Evolutionary conservation across 2,888 invertebrate genomes (phyloP), one percentile per base, ranked within the genome.

Genomic region (Drosophila hamatofila): DNA sequence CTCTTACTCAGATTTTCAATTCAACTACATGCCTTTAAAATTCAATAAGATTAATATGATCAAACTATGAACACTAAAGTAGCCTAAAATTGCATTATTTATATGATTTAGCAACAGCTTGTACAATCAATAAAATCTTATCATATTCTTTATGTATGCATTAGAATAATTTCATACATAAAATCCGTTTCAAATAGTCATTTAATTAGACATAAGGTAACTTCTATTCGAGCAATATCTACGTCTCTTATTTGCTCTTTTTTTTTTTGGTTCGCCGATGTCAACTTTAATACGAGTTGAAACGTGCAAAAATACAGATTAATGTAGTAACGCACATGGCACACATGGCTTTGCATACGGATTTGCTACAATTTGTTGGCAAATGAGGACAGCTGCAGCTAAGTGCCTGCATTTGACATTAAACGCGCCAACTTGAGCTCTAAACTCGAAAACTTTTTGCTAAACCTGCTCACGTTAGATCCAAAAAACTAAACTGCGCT

Each of bases 391-490:
- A 66, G 48, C 55, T 70, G 54, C 57, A 51, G 55, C 48, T 71
- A 59, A 63, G 64, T 63, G 66, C 30, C 56, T 83, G 85, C 89
- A 84, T 73, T 89, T 90, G 84, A 87, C 85, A 90, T 90, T 89
- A 78, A 83, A 81, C 56, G 83, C 62, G 63, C 59, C 52, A 72
- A 80, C 78, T 72, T 69, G 65, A 21, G 46, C 30, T 37, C 39
- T 30, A 44, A 60, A 60, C 66, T 60, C 76, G 39, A 60, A 69
- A 79, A 80, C 66, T 61, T 66, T 48, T 44, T 18, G 14, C 30
- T 14, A 44, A 51, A 44, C 39, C 42, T 59, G 48, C 66, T 44
- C 72, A 72, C 48, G 37, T 66, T 56, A 42, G 57, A 56, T 52
- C 18, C 0, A 23, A 62, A 23, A 42, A 75, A 42, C 55, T 56